A percentile compares a stretch with the other conserved stretches of the same genome.
phyloP scores from a whole-genome alignment of 2,797 vertebrate genomes.

The Lateolabrax maculatus region DNA sequence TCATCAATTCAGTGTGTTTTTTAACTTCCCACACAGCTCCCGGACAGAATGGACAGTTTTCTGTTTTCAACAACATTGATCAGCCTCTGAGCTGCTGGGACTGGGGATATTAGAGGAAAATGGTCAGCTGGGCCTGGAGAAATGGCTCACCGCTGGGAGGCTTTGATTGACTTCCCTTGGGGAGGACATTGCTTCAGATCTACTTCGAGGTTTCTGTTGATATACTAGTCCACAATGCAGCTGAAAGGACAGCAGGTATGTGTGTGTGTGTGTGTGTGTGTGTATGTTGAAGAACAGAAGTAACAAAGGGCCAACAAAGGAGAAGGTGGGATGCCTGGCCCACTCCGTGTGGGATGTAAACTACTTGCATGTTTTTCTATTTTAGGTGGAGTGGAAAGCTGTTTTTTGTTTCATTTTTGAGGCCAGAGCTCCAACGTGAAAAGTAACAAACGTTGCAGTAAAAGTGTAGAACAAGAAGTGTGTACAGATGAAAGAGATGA shows the following conservation, averaged over 20 bases:
- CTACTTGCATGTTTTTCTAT: conserved; percentile 66
- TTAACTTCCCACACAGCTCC: conserved; percentile 50
- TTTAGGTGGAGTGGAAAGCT: conserved; percentile 55
- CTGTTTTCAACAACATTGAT: conserved; percentile 82
- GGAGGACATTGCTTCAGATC: conserved; percentile 56
- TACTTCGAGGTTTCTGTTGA: conserved; percentile 62
- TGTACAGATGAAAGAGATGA: conserved; percentile 21
- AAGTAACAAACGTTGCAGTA: conserved; percentile 12
- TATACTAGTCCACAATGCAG: conserved; percentile 47
- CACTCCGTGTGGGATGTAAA: conserved; percentile 71
- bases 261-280: conserved; percentile 26
- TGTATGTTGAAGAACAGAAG: conserved; percentile 42
- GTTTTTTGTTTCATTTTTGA: conserved; percentile 42
- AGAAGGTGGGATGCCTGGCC: conserved; percentile 65
- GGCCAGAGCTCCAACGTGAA: conserved; percentile 32
- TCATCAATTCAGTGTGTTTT: conserved; percentile 80
- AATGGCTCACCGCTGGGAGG: conserved; percentile 75
- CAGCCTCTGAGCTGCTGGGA: conserved; percentile 71
- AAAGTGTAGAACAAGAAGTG: conserved; percentile 4
- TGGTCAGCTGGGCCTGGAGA: conserved; percentile 77
- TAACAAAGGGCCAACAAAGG: conserved; percentile 60
- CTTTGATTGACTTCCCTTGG: conserved; percentile 81
- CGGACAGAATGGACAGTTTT: conserved; percentile 73
- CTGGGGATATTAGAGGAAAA: conserved; percentile 78
- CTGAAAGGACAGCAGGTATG: conserved; percentile 44